These are phyloP conservation scores for Trichogramma pretiosum DNA, from an alignment of 1,140 invertebrate genomes.

Conservation along the genomic window DNA sequence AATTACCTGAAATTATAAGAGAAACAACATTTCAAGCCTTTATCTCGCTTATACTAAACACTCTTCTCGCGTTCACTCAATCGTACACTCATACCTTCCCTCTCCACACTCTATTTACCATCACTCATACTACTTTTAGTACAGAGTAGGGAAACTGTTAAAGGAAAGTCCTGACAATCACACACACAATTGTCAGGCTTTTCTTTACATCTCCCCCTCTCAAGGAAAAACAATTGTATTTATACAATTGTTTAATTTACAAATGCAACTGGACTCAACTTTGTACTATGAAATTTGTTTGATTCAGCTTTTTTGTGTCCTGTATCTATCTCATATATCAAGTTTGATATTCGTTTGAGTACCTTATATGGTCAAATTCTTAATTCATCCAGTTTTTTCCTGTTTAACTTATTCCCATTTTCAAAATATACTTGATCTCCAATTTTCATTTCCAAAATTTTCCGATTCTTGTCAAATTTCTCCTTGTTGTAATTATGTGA, in stretches of 20 bases:
- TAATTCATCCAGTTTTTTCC: conserved; percentile 22
- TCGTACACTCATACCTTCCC: too few species aligned
- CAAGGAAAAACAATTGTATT: neutral
- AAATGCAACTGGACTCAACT: neutral
- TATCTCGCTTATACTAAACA: too few species aligned
- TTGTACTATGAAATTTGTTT: neutral
- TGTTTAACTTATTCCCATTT: conserved; percentile 24
- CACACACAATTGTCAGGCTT: too few species aligned
- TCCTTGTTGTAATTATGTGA: conserved; percentile 24
- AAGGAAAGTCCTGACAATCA: too few species aligned
- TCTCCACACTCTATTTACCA: too few species aligned
- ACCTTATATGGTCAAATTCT: conserved; percentile 23
- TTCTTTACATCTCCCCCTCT: neutral
- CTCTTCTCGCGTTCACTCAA: too few species aligned
- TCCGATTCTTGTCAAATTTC: conserved; percentile 19
- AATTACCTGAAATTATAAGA: too few species aligned
- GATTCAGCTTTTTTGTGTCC: conserved; percentile 23
- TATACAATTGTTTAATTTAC: neutral
- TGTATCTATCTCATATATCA: conserved; percentile 21
- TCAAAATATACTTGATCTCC: conserved; percentile 23
- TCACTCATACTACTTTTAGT: too few species aligned
- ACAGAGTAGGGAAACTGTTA: too few species aligned
- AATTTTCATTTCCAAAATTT: conserved; percentile 17
- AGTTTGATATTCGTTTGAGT: conserved; percentile 22
- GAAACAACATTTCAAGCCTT: too few species aligned